Base-by-base conservation (phyloP, 1,140 invertebrate species). In the Tribolium madens region DNA sequence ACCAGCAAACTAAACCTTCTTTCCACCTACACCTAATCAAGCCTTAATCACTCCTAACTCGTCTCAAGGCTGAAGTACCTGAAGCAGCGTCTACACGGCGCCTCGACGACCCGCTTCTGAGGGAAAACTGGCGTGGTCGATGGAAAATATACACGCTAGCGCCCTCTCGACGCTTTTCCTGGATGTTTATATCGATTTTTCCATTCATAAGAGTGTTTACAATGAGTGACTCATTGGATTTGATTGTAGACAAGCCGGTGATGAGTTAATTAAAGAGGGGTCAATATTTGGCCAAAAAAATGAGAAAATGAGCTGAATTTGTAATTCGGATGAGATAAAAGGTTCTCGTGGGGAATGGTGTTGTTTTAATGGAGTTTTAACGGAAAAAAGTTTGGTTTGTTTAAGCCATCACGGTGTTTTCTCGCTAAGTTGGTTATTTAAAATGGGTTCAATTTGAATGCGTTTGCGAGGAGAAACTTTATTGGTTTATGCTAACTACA, bases 111-210 rank as follows among this genome's bases (percentile, higher is more conserved):
- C 52, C 52, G 10, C 9, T 57, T 57, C 57, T 64, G 57, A 12
- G n/a, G 57, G 26, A 64, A 64, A 64, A 64, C 57, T 64, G 57
- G 57, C 57, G 57, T 64, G 57, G 57, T 64, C 57, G 57, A 64
- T 57, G 52, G 52, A 21, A 42, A 42, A 42, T 42, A 42, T 42
- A 10, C 36, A 26, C 10, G n/a, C 1, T 4, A 64, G 57, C 57
- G 57, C 57, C 57, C 57, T 64, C 57, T 64, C n/a, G 7, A 9
- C 57, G 57, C 57, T 64, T 64, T 64, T 33, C 52, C 52, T 1
- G 18, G 18, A 57, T 57, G 52, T 26, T 4, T 17, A 12, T 64
- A 64, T 64, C 57, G 57, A 64, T 64, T 64, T 64, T 33, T 26
- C 57, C 57, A 64, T 64, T 64, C 57, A 64, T 64, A 14, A 12